Base-by-base conservation (phyloP, 2,797 vertebrate species). In the Uromys caudimaculatus region DNA sequence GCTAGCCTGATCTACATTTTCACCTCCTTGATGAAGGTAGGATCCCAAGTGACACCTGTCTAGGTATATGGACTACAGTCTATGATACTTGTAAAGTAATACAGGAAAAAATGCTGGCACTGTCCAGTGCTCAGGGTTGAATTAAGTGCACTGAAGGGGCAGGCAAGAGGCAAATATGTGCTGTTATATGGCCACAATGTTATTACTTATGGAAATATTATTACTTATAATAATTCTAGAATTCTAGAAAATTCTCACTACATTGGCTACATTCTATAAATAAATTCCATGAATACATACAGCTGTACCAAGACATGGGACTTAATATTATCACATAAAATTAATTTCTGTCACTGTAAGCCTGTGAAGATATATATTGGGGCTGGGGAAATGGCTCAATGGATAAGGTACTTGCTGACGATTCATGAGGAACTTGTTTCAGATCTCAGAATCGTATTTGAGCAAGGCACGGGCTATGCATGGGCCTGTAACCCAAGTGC, bases 81-180 rank as follows among this genome's bases (percentile, higher is more conserved):
- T 77, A 21, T 0, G 1, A 10, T 5, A 29, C 14, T 58, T 76
- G 3, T 41, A n/a, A 44, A 60, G 27, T 44, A 44, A 83, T 32
- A 83, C 3, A 32, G 0, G 7, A 52, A 13, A 5, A 17, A 13
- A 69, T 24, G 0, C 12, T 9, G 17, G 1, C 2, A 17, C 27
- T 4, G n/a, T 1, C 32, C 11, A 0, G 21, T 24, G 38, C 8
- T 52, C 2, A 3, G 3, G 75, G n/a, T 11, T 9, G 21, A 71
- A 58, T 58, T 50, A 23, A 38, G n/a, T 47, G 50, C 32, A 24
- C 2, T 38, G 52, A 16, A 11, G 10, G 44, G 7, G 12, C 4
- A 50, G 19, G 56, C 0, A 2, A 5, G 17, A 62, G 41, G 35
- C 14, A 60, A 32, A 47, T 8, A 38, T 50, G 3, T 21, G 8